Base-by-base conservation (phyloP, 1,140 invertebrate genomes). In the Globodera rostochiensis region DNA sequence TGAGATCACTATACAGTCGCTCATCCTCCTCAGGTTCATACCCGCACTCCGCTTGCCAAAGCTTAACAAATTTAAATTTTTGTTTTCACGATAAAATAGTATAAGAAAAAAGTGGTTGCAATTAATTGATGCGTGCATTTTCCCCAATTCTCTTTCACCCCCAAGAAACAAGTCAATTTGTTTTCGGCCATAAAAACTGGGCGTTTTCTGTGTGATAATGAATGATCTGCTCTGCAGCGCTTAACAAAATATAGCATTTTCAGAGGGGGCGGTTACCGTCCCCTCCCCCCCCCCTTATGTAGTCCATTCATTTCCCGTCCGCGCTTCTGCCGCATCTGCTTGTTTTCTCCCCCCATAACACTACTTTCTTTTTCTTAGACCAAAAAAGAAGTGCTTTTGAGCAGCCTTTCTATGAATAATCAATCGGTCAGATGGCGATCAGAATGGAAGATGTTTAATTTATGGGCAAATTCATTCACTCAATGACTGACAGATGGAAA, bases 11-110 rank as follows among this genome's bases (percentile, higher is more conserved):
- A 86, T 79, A 79, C 85, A 86, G 69, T 86, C 85, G 64, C 84
- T 87, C 73, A 69, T 87, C 73, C 86, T 67, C 11, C 85, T 64
- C 57, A 86, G 67, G 84, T 87, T 87, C 86, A 86, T 86, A 66
- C 79, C 82, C 8, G 69, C 25, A 67, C 78, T 86, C 15, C 85
- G 82, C 70, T 86, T 86, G 50, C 85, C 85, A 76, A 86, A 86
- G 60, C 85, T 86, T 53, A 73, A 86, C 86, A 80, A 9, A 81
- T 21, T 66, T 21, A 4, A 64, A 82, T 5, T 15, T 70, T 70
- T 70, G 67, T 70, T 15, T 70, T 4, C 9, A 19, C 25, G 60
- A 3, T 53, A 11, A 53, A 11, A 15, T 9, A 53, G 15, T 53
- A 53, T 53, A 15, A 53, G 15, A 53, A 9, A 53, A 53, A 53